phyloP scores from a whole-genome alignment of 2,113 vertebrate species.

The Esox niger region DNA sequence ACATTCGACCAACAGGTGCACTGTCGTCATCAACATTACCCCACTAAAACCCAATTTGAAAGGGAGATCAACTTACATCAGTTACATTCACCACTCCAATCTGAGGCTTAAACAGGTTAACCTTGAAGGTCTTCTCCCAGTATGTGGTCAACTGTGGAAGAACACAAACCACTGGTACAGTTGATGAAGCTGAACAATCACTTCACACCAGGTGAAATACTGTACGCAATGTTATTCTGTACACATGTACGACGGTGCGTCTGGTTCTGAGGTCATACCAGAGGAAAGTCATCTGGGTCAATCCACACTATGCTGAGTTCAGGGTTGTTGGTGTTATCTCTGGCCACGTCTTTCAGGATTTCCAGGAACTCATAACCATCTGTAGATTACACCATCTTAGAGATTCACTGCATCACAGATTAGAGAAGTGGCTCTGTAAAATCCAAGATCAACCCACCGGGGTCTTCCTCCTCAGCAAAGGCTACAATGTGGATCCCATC shows the following conservation, averaged over 20 bases:
- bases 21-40: too few species aligned
- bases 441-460: constrained; percentile 63
- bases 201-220: neutral
- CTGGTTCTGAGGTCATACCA: constrained; percentile 75
- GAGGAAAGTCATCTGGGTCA: constrained; percentile 93
- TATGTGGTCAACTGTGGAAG: constrained; percentile 87
- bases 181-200: neutral
- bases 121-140: constrained; percentile 97
- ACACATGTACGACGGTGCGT: neutral
- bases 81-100: constrained; percentile 97
- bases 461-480: constrained; percentile 95
- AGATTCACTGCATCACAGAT: neutral
- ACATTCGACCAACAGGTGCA: neutral
- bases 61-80: constrained; percentile 81
- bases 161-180: constrained; percentile 1
- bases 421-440: neutral
- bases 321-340: constrained; percentile 94
- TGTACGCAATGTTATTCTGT: neutral
- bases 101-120: constrained; percentile 92
- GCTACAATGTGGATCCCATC: constrained; percentile 97
- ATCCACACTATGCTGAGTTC: constrained; percentile 97
- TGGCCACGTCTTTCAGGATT: constrained; percentile 94
- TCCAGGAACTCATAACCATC: constrained; percentile 97
- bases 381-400: constrained; percentile 51
- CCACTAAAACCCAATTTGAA: neutral